A percentile compares a stretch with the other conserved stretches of the same genome.
Evolutionary conservation across 2,797 vertebrate species (phyloP).

Genomic region (Gymnoscopelus microlampas): DNA sequence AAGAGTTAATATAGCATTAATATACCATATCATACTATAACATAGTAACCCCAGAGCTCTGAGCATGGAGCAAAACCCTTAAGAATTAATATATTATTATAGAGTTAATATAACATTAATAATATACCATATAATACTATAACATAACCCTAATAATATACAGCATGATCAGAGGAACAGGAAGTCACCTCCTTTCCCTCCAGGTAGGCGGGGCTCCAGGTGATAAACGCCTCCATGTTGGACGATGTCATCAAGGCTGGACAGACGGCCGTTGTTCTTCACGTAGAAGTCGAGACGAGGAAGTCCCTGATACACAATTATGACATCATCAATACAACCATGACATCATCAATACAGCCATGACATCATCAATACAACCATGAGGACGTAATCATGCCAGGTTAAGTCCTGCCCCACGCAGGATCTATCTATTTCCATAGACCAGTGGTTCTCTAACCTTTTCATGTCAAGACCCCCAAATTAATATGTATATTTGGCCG

Average conservation of each 20-base stretch:
- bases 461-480: too few relatives aligned
- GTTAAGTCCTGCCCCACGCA: too few relatives aligned
- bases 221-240: constrained; percentile 85
- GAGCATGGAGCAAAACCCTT: constrained; percentile 82
- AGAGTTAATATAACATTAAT: too few relatives aligned
- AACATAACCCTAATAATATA: not conserved
- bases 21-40: not conserved
- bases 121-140: not conserved
- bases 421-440: too few relatives aligned
- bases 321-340: not conserved
- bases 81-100: too few relatives aligned
- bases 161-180: not conserved
- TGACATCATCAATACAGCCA: too few relatives aligned
- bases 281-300: constrained; percentile 83
- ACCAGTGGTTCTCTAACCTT: too few relatives aligned
- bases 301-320: constrained; percentile 66
- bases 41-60: not conserved
- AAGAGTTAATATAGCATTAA: too few relatives aligned
- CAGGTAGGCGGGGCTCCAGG: constrained; percentile 88
- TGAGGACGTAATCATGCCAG: too few relatives aligned
- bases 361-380: too few relatives aligned
- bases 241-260: constrained; percentile 63
- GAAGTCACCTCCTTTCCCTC: constrained; percentile 93
- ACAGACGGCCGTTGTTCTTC: constrained; percentile 78
- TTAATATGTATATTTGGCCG: too few relatives aligned